Evolutionary conservation across 53 echinoderm and acorn worm genomes (phyloP), one percentile per base, ranked within the genome.

Genomic region (Henricia sp.): DNA sequence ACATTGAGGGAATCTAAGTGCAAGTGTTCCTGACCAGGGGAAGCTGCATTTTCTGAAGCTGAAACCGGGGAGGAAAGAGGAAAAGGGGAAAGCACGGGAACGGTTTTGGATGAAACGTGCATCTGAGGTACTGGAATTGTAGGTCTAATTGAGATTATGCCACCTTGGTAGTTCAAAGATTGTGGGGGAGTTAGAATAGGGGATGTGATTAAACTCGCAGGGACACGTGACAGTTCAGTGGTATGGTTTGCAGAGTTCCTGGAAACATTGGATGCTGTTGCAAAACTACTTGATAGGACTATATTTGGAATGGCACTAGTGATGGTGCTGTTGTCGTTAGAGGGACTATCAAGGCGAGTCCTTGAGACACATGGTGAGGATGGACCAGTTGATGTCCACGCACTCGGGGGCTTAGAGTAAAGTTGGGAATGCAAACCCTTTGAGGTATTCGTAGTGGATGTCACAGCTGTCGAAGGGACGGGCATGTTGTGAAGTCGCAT

Each of bases 121-220:
- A 44, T 64, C 12, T 80, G 80, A 63, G 80, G 62, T 44, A 80
- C 29, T 64, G 80, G 50, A 62, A 63, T 32, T 43, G 80, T 63
- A 63, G 88, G 83, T 82, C 91, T 91, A 58, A 95, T 87, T 37
- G 91, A 87, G 66, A 95, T 95, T 38, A 89, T 95, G 0, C 95
- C 95, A 29, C 95, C 95, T 85, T 95, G 95, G 74, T 91, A 95
- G 82, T 83, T 95, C 26, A 95, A 57, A 2, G 75, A 70, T 64
- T 73, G 91, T 29, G 52, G 72, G 16, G 62, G 72, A 12, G 85
- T 48, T 6, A 44, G 23, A 48, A 63, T 20, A 21, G 64, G 73
- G 19, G 58, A 27, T 17, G 34, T 52, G 1, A 73, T 54, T 25
- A 73, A 24, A 6, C 85, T 65, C 28, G 85, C 73, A 14, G 85